Conservation (phyloP, 2,113 vertebrate genomes). For the Caretta caretta region DNA sequence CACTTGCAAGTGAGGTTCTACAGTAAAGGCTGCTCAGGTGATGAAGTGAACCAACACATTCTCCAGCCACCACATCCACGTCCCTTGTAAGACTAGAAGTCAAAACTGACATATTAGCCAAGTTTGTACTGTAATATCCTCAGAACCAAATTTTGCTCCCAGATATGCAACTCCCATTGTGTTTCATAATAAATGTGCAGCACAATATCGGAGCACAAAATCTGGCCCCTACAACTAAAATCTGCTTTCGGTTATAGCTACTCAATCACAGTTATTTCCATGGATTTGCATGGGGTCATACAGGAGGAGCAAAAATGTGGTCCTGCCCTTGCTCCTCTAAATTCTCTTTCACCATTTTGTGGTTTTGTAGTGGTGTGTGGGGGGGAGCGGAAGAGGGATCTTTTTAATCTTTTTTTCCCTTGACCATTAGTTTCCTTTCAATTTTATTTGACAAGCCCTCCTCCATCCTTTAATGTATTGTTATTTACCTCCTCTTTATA, state of each 20-base stretch:
- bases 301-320: background rate
- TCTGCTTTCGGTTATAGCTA: background rate
- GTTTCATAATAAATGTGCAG: background rate
- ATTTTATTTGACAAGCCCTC: background rate
- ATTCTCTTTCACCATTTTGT: background rate
- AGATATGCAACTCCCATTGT: background rate
- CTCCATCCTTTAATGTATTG: background rate
- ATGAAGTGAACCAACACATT: background rate
- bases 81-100: background rate
- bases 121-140: background rate
- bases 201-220: background rate
- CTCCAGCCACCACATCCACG: background rate
- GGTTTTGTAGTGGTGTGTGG: background rate
- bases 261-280: background rate
- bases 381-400: background rate
- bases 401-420: background rate
- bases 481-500: background rate
- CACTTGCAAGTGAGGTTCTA: background rate
- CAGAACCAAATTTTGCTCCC: background rate
- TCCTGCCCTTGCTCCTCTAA: background rate
- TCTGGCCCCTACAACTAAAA: background rate
- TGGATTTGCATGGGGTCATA: background rate
- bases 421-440: background rate
- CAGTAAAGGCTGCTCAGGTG: background rate
- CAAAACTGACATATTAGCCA: accelerated